A percentile compares a stretch with the other conserved stretches of the same genome.
Evolutionary conservation across 2,113 vertebrate genomes (phyloP).

Genomic region (Heteronetta atricapilla): DNA sequence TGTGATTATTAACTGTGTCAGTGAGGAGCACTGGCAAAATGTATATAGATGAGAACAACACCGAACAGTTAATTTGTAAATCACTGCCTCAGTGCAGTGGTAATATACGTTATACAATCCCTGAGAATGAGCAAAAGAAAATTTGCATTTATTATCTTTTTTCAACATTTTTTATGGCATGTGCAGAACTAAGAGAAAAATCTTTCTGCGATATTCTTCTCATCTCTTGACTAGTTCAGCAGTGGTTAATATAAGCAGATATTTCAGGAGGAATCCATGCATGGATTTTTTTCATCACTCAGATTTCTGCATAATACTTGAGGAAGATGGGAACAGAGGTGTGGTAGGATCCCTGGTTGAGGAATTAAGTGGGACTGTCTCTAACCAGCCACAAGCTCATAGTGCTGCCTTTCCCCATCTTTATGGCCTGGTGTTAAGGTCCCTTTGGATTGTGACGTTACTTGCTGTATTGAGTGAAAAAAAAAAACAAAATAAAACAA

Average conservation of each 20-base stretch:
- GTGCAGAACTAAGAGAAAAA: not conserved
- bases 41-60: constrained; percentile 29
- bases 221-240: constrained; percentile 8
- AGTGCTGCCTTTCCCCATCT: not conserved
- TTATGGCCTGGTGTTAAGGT: not conserved
- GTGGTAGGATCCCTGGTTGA: not conserved
- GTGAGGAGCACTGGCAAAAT: constrained; percentile 45
- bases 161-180: not conserved
- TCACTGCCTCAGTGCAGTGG: constrained; percentile 46
- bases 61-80: constrained; percentile 69
- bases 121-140: constrained; percentile 39
- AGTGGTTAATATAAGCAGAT: not conserved
- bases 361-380: not conserved
- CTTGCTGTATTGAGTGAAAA: not conserved
- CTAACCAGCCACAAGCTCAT: not conserved
- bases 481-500: no score
- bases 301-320: not conserved
- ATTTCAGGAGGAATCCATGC: constrained; percentile 25
- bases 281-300: not conserved
- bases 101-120: constrained; percentile 41
- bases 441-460: not conserved
- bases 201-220: not conserved
- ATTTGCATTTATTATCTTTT: constrained; percentile 38
- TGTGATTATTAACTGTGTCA: constrained; percentile 64
- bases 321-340: not conserved